These are phyloP conservation scores for Plumapathes pennacea DNA, from an alignment of 92 coral and sea anemone species.

Conservation along the genomic window DNA sequence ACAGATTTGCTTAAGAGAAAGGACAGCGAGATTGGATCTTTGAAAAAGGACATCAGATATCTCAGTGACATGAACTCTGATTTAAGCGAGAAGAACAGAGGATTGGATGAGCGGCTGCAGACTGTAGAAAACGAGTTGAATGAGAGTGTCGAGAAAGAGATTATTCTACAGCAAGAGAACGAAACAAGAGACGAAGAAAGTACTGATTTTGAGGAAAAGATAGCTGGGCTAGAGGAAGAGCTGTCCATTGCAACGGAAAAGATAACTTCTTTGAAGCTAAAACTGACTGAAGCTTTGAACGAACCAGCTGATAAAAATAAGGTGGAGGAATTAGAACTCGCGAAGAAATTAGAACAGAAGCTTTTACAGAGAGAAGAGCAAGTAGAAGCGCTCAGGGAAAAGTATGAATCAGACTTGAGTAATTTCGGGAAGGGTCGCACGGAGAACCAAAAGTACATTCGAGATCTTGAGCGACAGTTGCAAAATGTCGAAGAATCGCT, in stretches of 20 bases:
- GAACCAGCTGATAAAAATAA: slow-evolving; percentile 19
- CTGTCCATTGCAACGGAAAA: slow-evolving; percentile 50
- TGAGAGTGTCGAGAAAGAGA: slow-evolving; percentile 58
- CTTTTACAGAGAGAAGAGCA: slow-evolving; percentile 6
- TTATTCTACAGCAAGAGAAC: slow-evolving; percentile 50
- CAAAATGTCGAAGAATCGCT: slow-evolving; percentile 13
- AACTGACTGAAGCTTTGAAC: slow-evolving; percentile 30
- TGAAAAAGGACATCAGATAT: slow-evolving; percentile 28
- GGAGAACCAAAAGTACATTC: slow-evolving; percentile 5
- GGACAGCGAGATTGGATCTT: slow-evolving; percentile 32
- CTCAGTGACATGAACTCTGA: slow-evolving; percentile 51
- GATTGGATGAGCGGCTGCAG: slow-evolving; percentile 56
- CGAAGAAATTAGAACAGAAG: slow-evolving; percentile 27
- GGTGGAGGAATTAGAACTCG: slow-evolving; percentile 39
- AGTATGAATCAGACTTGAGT: slow-evolving; percentile 4
- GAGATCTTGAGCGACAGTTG: slow-evolving; percentile 30
- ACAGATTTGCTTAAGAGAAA: slow-evolving; percentile 30
- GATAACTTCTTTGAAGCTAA: slow-evolving; percentile 48
- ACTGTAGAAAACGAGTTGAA: slow-evolving; percentile 63
- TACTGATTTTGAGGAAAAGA: slow-evolving; percentile 37
- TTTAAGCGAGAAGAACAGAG: slow-evolving; percentile 49
- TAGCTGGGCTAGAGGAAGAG: slow-evolving; percentile 54
- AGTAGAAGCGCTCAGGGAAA: slow-evolving; percentile 10
- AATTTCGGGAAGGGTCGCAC: slow-evolving; percentile 16
- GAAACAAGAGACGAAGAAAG: slow-evolving; percentile 58